Evolutionary conservation across 23 tunicate genomes (phyloP).

Genomic region (Styela clava): DNA sequence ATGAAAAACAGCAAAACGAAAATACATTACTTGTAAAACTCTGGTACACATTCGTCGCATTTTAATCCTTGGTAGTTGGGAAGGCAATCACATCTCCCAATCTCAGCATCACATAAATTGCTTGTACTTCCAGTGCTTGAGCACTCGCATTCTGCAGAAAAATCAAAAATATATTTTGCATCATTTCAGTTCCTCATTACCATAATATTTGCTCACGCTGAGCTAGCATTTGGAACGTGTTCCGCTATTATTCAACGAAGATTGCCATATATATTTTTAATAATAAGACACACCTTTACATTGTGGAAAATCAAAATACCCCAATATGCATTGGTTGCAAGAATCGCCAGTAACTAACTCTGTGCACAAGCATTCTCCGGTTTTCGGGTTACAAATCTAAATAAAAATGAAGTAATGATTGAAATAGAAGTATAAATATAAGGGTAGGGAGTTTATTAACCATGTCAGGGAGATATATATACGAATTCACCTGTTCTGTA

Average conservation of each 20-base stretch:
- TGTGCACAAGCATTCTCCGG: constrained; percentile 77
- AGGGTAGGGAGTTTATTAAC: too few species aligned
- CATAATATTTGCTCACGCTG: too few species aligned
- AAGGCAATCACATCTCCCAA: constrained; percentile 81
- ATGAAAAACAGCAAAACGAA: too few species aligned
- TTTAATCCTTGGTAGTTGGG: constrained; percentile 66
- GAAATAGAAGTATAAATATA: too few species aligned
- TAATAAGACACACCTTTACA: constrained; percentile 50
- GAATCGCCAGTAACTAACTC: constrained; percentile 60
- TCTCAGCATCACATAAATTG: constrained; percentile 58
- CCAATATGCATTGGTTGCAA: constrained; percentile 78
- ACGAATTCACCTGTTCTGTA: constrained; percentile 78
- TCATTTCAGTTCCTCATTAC: too few species aligned
- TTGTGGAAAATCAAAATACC: constrained; percentile 80
- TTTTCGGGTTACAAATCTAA: constrained; percentile 61
- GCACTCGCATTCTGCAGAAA: constrained; percentile 67
- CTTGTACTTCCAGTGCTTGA: constrained; percentile 54
- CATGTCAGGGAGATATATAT: too few species aligned
- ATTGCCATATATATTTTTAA: too few species aligned
- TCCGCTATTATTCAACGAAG: too few species aligned
- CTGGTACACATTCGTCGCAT: constrained; percentile 91
- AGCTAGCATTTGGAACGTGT: too few species aligned
- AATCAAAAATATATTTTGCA: too few species aligned
- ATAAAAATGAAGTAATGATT: background rate
- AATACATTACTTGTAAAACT: constrained; percentile 83